Evolutionary conservation across 92 coral and sea anemone species (phyloP), one percentile per base, ranked within the genome.

Genomic region (Zoanthus sociatus): DNA sequence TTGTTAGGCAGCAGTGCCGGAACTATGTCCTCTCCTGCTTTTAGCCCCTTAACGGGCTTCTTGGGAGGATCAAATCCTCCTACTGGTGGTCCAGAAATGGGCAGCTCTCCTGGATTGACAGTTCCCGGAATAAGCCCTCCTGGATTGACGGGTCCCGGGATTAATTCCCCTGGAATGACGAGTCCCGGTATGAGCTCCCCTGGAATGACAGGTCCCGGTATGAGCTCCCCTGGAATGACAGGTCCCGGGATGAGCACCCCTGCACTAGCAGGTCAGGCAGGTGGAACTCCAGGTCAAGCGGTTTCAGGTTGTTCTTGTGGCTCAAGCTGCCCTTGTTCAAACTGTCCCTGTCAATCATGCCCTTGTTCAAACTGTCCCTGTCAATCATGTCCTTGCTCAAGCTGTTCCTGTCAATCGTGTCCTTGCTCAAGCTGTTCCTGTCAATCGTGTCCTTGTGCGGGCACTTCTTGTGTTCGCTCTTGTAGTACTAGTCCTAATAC

Each of bases 401-500:
- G 55, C 17, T 78, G 83, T 15, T 51, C 83, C 6, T 78, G 83
- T 78, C 69, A 55, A 30, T 54, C 32, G 0, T 5, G 51, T 66
- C 69, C 69, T 63, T 63, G 69, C n/a, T 50, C 55, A 20, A 73
- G 30, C 17, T 73, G 78, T n/a, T 56, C 82, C 4, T 76, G 82
- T 51, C 44, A 21, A 9, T 33, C 47, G 10, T 7, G 56, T 47
- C n/a, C 74, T 31, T 69, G 74, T 33, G 6, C 31, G 45, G 82
- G 82, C 17, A 53, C 42, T 18, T 1, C 64, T 6, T 81, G 85
- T 44, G 26, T 67, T 67, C 76, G 85, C 20, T 64, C 85, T 12
- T 81, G 85, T 8, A 45, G 85, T 48, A 73, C 74, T 21, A 73
- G 85, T 48, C 85, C 85, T 46, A 73, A 11, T 46, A 73, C 44